Base-by-base conservation (phyloP, 2,113 vertebrate genomes). In the Psettodes erumei region DNA sequence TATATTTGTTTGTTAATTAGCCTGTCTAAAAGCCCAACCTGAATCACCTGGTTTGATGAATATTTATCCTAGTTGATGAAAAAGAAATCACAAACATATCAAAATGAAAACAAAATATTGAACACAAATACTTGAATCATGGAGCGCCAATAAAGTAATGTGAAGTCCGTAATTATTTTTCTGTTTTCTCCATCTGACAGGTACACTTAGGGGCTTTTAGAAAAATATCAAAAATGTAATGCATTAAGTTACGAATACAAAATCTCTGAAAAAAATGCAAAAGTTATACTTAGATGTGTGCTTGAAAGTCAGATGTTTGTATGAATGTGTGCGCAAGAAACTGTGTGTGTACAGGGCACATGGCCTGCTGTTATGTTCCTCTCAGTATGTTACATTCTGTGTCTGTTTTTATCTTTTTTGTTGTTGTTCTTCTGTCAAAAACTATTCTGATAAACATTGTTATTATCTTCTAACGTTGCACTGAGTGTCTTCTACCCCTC, bases 81-180 rank as follows among this genome's bases (percentile, higher is more conserved):
- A 81, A 25, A 72, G 28, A 83, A 91, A 92, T 91, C 89, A 89
- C 90, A 89, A 88, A 94, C 93, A 94, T 94, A 94, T 93, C 93
- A 94, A 94, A 93, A 92, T 69, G n/a, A 80, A 89, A 90, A 87
- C 84, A 89, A 95, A 94, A 94, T 94, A 94, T 95, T 93, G 93
- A 95, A 96, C 94, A 90, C 93, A 95, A 96, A 98, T 98, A 99
- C 96, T 98, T 98, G 98, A 99, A 98, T 96, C 94, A 95, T 89
- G 82, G 94, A 96, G 94, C 88, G 95, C 96, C 96, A 96, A 96
- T 95, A 96, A 93, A 89, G 93, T 96, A 96, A 97, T 97, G 97
- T 97, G 97, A 97, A 98, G 94, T 94, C 94, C 93, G 94, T 92
- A 67, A 86, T 92, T 92, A 65, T 88, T 94, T 88, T 58, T 92